These are phyloP conservation scores for Sitobion miscanthi DNA, from an alignment of 1,140 invertebrate genomes.

Conservation along the genomic window DNA sequence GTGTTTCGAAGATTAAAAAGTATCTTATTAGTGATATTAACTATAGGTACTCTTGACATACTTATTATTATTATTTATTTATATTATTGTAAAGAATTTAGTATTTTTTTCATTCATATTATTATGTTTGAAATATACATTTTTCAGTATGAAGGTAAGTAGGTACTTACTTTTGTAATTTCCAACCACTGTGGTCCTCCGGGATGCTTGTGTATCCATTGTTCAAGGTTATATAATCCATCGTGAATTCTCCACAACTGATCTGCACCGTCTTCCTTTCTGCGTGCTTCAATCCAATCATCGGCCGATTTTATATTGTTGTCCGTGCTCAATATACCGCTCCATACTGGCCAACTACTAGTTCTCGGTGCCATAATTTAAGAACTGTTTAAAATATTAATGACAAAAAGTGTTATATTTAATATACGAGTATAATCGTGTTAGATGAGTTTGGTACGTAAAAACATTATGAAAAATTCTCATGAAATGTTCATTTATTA, in stretches of 20 bases:
- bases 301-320: constrained; percentile 58
- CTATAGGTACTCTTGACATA: neutral
- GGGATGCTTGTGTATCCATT: constrained; percentile 76
- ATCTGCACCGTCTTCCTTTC: constrained; percentile 75
- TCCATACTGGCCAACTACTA: constrained; percentile 57
- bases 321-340: constrained; percentile 57
- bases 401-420: neutral
- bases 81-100: neutral
- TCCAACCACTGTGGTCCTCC: constrained; percentile 79
- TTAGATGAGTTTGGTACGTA: neutral
- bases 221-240: constrained; percentile 75
- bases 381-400: neutral
- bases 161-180: constrained; percentile 68
- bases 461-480: neutral
- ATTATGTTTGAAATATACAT: neutral
- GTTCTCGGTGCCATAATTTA: constrained; percentile 53
- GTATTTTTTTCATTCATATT: neutral
- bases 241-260: constrained; percentile 80
- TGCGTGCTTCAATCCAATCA: constrained; percentile 71
- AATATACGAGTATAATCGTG: too few species aligned
- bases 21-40: neutral
- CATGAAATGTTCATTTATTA: neutral
- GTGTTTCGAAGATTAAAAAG: neutral
- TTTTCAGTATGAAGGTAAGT: neutral
- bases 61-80: neutral